phyloP scores from a whole-genome alignment of 2,888 invertebrate species.

The Malachius bipustulatus region DNA sequence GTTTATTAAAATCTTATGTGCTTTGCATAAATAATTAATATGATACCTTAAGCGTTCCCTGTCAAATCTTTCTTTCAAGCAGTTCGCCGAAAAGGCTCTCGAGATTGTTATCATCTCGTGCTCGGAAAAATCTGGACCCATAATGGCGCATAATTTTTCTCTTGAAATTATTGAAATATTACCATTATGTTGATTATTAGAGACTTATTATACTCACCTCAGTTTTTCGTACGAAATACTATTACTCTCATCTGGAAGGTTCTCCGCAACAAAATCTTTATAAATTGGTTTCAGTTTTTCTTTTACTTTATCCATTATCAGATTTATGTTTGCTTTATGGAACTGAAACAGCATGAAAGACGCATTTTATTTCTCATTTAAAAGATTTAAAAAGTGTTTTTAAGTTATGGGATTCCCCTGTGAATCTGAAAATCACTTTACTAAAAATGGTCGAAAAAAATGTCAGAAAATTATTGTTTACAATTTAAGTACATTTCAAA shows the following conservation, averaged over 20 bases:
- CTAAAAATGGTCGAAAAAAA: too few species aligned
- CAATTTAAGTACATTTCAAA: too few species aligned
- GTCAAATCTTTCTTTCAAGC: conserved; percentile 37
- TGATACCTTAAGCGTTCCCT: conserved; percentile 37
- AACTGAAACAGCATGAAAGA: too few species aligned
- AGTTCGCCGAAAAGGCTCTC: conserved; percentile 56
- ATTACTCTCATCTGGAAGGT: conserved; percentile 39
- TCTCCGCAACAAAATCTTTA: conserved; percentile 63
- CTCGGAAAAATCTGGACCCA: conserved; percentile 59
- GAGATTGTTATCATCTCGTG: conserved; percentile 71
- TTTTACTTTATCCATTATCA: conserved; percentile 63
- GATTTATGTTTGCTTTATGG: conserved; percentile 56
- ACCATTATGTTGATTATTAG: neutral
- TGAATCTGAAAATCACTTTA: too few species aligned
- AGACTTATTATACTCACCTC: conserved; percentile 28
- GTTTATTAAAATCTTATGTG: conserved; percentile 4
- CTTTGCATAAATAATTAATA: neutral
- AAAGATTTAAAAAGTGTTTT: conserved; percentile 7
- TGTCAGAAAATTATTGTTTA: too few species aligned
- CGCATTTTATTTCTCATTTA: too few species aligned
- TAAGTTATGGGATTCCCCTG: conserved; percentile 5
- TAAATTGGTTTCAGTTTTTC: conserved; percentile 56
- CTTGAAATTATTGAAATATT: too few species aligned
- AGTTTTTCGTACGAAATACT: conserved; percentile 35
- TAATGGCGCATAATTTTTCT: conserved; percentile 51